A percentile compares a stretch with the other conserved stretches of the same genome.
Conservation (phyloP, 2,113 vertebrate genomes). For the Nibea coibor region DNA sequence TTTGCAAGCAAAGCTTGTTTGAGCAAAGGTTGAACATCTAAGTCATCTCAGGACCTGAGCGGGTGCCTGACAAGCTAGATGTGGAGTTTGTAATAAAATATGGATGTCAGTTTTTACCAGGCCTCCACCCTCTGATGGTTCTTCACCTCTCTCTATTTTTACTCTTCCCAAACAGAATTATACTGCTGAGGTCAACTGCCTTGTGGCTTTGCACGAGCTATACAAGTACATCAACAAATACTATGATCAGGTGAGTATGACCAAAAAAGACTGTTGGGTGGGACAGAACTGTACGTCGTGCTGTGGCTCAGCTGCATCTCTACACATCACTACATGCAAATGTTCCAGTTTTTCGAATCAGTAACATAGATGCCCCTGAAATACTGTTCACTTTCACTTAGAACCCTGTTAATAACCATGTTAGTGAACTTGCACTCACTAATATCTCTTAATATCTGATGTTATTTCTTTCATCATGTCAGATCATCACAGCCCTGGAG, state of each 20-base stretch:
- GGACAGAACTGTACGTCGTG: not conserved
- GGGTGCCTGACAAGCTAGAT: conserved; percentile 13
- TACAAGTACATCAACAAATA: conserved; percentile 99
- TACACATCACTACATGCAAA: not conserved
- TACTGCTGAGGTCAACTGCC: conserved; percentile 93
- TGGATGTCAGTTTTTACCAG: conserved; percentile 44
- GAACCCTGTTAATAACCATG: too few relatives aligned
- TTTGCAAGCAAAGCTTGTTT: conserved; percentile 20
- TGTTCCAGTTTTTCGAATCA: too few relatives aligned
- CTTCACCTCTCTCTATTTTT: conserved; percentile 35
- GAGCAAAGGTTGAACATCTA: conserved; percentile 17
- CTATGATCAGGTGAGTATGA: conserved; percentile 93
- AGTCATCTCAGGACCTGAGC: conserved; percentile 28
- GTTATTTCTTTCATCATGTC: conserved; percentile 1
- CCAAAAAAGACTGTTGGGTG: not conserved
- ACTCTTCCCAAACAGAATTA: conserved; percentile 87
- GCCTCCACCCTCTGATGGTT: conserved; percentile 8
- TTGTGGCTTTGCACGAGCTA: conserved; percentile 94
- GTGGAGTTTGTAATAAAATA: conserved; percentile 47
- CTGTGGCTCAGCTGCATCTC: not conserved
- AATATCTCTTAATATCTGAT: not conserved
- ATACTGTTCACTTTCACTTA: too few relatives aligned
- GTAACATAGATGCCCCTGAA: too few relatives aligned
- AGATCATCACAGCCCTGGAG: conserved; percentile 96
- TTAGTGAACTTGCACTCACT: not conserved